Conservation (phyloP, 2,797 vertebrate genomes). For the Anguilla anguilla region DNA sequence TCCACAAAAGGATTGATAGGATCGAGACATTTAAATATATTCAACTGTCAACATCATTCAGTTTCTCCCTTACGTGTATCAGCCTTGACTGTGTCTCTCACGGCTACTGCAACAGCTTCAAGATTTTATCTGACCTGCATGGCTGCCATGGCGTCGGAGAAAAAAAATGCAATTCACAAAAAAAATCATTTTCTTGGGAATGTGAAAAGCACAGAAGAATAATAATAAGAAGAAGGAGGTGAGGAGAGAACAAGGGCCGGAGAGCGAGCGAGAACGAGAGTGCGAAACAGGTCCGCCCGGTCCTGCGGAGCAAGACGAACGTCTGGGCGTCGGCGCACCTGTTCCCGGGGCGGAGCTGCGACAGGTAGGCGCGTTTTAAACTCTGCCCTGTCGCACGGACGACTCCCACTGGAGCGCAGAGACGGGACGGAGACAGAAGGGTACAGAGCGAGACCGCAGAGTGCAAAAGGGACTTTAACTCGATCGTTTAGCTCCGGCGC, state of each 20-base stretch:
- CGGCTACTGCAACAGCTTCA: not conserved
- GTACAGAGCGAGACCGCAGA: constrained; percentile 25
- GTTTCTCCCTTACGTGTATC: not conserved
- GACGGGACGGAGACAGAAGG: constrained; percentile 38
- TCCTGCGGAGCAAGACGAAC: constrained; percentile 56
- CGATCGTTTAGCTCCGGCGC: not conserved
- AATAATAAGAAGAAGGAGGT: not conserved
- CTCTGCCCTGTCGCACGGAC: constrained; percentile 46
- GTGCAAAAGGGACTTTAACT: constrained; percentile 46
- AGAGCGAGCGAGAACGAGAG: constrained; percentile 40
- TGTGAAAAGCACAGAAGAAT: not conserved
- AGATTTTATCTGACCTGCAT: not conserved
- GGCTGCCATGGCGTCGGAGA: not conserved
- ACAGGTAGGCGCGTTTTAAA: constrained; percentile 46
- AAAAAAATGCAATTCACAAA: not conserved
- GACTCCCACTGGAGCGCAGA: constrained; percentile 16
- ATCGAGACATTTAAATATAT: not conserved
- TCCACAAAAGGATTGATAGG: not conserved
- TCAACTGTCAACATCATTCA: not conserved
- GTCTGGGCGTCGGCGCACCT: constrained; percentile 69
- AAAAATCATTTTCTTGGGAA: not conserved
- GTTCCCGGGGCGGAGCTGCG: constrained; percentile 67
- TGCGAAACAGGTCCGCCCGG: constrained; percentile 70
- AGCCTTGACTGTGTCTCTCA: not conserved
- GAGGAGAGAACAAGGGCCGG: not conserved